Base-by-base conservation (phyloP, 1,140 invertebrate genomes). In the Bombus polaris region DNA sequence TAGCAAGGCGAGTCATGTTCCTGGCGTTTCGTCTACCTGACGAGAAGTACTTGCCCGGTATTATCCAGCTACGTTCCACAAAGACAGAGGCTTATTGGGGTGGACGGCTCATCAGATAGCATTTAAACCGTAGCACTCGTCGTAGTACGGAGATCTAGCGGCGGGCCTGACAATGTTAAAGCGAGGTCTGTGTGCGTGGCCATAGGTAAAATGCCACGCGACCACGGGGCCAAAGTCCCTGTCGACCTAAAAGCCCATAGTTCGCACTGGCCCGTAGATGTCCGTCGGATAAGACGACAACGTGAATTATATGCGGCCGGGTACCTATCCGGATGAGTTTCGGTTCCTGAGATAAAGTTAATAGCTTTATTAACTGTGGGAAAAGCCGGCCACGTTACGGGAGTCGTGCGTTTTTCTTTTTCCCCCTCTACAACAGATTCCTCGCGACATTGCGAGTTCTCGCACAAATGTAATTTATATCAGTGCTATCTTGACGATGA, bases 331-430 rank as follows among this genome's bases (percentile, higher is more conserved):
- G 91, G 90, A 92, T 91, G 87, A 92, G 87, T 92, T 91, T 92
- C 90, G 88, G 88, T 62, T 70, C 28, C 80, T 37, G 78, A 93
- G 93, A 95, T 94, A 93, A 94, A 94, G 93, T 95, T 94, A 94
- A 95, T 95, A 94, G 93, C 93, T 95, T 94, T 94, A 95, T 94
- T 94, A 92, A 93, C 91, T 94, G 94, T 95, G 94, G 94, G 94
- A 95, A 78, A 95, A 91, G 83, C 74, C 62, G 83, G 71, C 71
- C 81, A 44, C 81, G 76, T 70, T 53, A 47, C 73, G 84, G 87
- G 37, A 79, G 75, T 57, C 37, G 44, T 2, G 32, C 47, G 59
- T 39, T 81, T 81, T 73, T 42, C 44, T 57, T n/a, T 35, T 53
- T 9, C 53, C 59, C 4, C 62, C 0, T 3, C 5, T 2, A 3